Base-by-base conservation (phyloP, 2,888 invertebrate genomes). In the Cerastoderma edule region DNA sequence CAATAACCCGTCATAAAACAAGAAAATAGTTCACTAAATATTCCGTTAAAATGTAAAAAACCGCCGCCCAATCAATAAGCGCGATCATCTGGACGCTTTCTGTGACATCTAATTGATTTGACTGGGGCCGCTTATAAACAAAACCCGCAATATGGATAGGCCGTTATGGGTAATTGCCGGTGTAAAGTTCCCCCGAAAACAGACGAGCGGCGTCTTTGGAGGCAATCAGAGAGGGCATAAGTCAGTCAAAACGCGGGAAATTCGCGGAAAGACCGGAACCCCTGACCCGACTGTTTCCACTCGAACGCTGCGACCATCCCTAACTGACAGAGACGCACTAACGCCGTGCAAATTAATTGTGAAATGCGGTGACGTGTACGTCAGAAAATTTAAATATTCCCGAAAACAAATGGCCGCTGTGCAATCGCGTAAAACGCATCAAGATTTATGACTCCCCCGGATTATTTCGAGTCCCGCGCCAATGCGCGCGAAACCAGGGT, bases 311-410 rank as follows among this genome's bases (percentile, higher is more conserved):
- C 24, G 53, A 50, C 10, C 66, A 46, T 66, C n/a, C 64, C 69
- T 69, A 72, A 68, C 66, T 77, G 77, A 72, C 72, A 77, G 63
- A 69, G 57, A 54, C 66, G 69, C 70, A 71, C 69, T 50, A 53
- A 56, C 44, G 48, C 54, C 39, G 56, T 32, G 39, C 60, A 71
- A 75, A 78, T 78, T 78, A 78, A 78, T 78, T 74, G 74, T 67
- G 54, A 35, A 54, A 71, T 53, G 65, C 67, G 64, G 70, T 75
- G 74, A 68, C 71, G 68, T 67, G 56, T 44, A 24, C 72, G 74
- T 75, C 74, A 69, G 74, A 75, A 78, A 68, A 78, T 78, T 78
- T 74, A 73, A 78, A 78, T 78, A 78, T 78, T 75, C 72, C 39
- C 35, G 60, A 60, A n/a, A 60, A 60, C 60, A 60, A 60, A 60